phyloP scores from a whole-genome alignment of 2,888 invertebrate species.

The Eilema griseolum region DNA sequence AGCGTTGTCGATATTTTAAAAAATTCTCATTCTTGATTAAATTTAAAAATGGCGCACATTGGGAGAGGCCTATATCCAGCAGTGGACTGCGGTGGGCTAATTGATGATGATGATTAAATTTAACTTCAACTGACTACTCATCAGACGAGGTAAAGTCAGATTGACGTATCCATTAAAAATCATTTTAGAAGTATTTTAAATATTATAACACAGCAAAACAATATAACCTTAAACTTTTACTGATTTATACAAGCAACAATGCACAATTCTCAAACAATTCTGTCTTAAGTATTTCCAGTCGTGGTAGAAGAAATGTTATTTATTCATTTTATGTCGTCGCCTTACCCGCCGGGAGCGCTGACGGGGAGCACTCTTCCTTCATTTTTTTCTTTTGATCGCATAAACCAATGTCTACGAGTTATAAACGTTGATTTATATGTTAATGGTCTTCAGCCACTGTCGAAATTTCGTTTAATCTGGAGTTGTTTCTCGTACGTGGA shows the following conservation, averaged over 20 bases:
- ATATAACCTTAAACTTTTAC: conserved; percentile 46
- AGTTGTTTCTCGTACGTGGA: conserved; percentile 38
- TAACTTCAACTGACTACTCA: not conserved
- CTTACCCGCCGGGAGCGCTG: conserved; percentile 69
- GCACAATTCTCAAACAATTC: conserved; percentile 71
- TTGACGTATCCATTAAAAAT: conserved; percentile 14
- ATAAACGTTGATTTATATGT: conserved; percentile 73
- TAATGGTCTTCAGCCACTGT: conserved; percentile 54
- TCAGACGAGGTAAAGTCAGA: not conserved
- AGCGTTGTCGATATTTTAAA: no score
- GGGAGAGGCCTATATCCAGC: no score
- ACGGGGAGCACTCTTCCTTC: conserved; percentile 61
- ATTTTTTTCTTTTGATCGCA: conserved; percentile 68
- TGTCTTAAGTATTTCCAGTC: conserved; percentile 71
- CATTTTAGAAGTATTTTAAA: conserved; percentile 29
- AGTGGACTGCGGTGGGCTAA: no score
- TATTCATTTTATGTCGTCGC: conserved; percentile 77
- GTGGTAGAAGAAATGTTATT: conserved; percentile 71
- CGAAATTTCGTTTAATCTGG: conserved; percentile 46
- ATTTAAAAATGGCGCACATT: no score
- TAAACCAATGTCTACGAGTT: conserved; percentile 71
- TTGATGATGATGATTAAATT: no score
- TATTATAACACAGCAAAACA: conserved; percentile 29
- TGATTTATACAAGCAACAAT: conserved; percentile 66
- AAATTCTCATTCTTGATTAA: no score